Evolutionary conservation across 1,140 invertebrate species (phyloP), one percentile per base, ranked within the genome.

Genomic region (Macrostomum lignano): DNA sequence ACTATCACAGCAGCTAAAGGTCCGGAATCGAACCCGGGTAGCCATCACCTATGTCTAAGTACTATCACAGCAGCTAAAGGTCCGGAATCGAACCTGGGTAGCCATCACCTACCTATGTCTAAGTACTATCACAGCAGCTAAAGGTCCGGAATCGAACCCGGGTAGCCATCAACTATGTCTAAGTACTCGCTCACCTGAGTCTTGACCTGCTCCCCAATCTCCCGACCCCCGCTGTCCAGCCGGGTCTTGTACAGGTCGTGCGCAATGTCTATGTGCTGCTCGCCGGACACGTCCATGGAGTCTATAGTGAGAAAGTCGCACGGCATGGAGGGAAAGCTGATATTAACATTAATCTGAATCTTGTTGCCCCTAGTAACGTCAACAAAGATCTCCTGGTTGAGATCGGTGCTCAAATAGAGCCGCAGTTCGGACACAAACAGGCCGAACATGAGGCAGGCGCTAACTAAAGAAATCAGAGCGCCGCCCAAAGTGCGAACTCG

Each of bases 211-310:
- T n/a, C n/a, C n/a, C n/a, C n/a, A n/a, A n/a, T n/a, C n/a, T n/a
- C n/a, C n/a, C n/a, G 66, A 3, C 82, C 84, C 39, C 70, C 53
- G 21, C 73, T 49, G 55, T 81, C 70, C 40, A 94, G 56, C 42
- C 78, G 65, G 51, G 75, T 67, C 56, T 94, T 93, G 52, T 71
- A 84, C 43, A 96, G 71, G 61, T 84, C 77, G 50, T 93, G 78
- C 37, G 81, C 72, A 48, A 94, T 73, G 55, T 84, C 72, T 34
- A 88, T 65, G 62, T 94, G 84, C 38, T 82, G 77, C 50, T 88
- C 84, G 7, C 86, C 86, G 9, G 78, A 81, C 3, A 74, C 72
- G 54, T 94, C 86, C 73, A 94, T 88, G n/a, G 84, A 81, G 67
- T 96, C 86, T 39, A 94, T 62, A 25, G 73, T 75, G 47, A 58